Evolutionary conservation across 2,797 vertebrate species (phyloP).

Genomic region (Myotis findleyi): DNA sequence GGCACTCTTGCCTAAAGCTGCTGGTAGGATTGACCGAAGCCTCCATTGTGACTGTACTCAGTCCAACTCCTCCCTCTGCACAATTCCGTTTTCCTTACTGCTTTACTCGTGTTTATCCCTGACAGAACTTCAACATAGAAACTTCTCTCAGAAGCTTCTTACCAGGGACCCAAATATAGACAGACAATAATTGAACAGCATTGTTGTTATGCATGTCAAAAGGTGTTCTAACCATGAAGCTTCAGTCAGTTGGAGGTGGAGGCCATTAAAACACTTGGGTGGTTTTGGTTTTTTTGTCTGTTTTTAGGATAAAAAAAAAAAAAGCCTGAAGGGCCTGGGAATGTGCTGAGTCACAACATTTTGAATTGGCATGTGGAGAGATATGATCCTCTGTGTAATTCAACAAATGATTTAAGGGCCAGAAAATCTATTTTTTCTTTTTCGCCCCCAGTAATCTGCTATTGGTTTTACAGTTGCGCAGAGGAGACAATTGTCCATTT

Average conservation of each 20-base stretch:
- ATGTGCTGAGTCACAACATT: not conserved
- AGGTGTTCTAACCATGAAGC: conserved; percentile 9
- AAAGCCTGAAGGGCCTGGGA: not conserved
- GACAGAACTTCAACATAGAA: not conserved
- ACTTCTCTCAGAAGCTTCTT: not conserved
- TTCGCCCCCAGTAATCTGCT: not conserved
- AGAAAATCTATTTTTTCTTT: not conserved
- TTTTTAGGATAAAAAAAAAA: not conserved
- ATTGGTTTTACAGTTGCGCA: not conserved
- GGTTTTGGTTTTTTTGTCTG: not conserved
- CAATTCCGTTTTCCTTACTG: not conserved
- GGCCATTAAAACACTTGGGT: not conserved
- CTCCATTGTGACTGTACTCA: not conserved
- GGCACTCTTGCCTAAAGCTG: not conserved
- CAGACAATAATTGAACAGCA: not conserved
- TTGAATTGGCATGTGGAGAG: conserved; percentile 17
- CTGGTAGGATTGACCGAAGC: not conserved
- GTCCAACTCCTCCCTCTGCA: not conserved
- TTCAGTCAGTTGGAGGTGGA: not conserved
- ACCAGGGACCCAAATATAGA: not conserved
- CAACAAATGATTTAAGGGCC: not conserved
- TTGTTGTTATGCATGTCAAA: conserved; percentile 24
- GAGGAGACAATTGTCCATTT: not conserved
- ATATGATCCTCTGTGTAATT: not conserved
- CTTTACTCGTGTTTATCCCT: not conserved